phyloP scores from a whole-genome alignment of 2,888 invertebrate species.

The Cylindroiulus punctatus region DNA sequence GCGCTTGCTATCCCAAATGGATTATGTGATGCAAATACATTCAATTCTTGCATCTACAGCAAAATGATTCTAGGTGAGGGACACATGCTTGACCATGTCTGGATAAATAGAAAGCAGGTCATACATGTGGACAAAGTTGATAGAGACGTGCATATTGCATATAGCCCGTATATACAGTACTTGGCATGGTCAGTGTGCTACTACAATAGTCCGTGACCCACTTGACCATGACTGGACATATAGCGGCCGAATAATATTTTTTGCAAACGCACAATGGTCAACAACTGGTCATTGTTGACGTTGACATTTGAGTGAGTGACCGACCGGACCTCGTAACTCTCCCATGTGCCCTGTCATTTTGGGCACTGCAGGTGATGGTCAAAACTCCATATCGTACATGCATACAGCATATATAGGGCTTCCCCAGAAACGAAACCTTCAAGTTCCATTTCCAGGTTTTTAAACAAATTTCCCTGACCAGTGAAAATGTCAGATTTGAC shows the following conservation, averaged over 20 bases:
- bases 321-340: neutral
- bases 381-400: neutral
- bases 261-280: slow-evolving; percentile 40
- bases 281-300: slow-evolving; percentile 24
- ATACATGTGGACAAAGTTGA: neutral
- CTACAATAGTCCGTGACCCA: slow-evolving; percentile 27
- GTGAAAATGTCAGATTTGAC: no score
- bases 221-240: slow-evolving; percentile 48
- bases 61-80: slow-evolving; percentile 1
- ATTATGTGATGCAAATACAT: slow-evolving; percentile 6
- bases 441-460: no score
- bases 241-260: slow-evolving; percentile 36
- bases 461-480: no score
- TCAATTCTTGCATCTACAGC: neutral
- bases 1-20: neutral
- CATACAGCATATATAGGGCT: no score
- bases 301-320: slow-evolving; percentile 29
- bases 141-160: neutral
- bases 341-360: neutral
- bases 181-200: neutral
- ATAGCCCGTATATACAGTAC: neutral
- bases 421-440: no score
- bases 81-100: slow-evolving; percentile 20
- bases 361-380: neutral
- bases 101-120: neutral